Evolutionary conservation across 2,797 vertebrate species (phyloP), one percentile per base, ranked within the genome.

Genomic region (Euphonia xanthogaster): DNA sequence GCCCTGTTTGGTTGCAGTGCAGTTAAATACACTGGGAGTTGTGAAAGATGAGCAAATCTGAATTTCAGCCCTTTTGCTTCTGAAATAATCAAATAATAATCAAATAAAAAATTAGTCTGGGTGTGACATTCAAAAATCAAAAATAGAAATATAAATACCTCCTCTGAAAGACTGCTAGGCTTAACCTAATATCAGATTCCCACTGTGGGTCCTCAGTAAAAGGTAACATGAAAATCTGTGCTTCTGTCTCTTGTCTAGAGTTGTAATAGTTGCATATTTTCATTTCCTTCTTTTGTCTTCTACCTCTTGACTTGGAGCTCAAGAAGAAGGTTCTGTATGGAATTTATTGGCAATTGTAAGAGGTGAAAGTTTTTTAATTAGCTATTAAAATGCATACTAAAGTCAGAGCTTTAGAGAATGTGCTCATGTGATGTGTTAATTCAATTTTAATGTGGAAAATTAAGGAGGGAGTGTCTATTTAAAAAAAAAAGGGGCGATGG

Each of bases 341-440:
- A 71, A 87, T 91, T 93, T 89, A 89, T 54, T 92, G 77, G 67
- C 75, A 87, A 72, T 80, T 91, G 23, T n/a, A 77, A 58, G 75
- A 88, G 67, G 50, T 94, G 66, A 47, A 89, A 83, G 22, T 72
- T 86, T 77, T 95, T 91, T 75, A 96, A 93, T 95, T 89, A 92
- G 72, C 72, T 89, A 92, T 93, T 93, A 92, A 95, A 95, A 95
- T 95, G 71, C 81, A 91, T 65, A 47, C 18, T 91, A 74, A 79
- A 80, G n/a, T 65, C 54, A 71, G 28, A 53, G 23, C 42, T 92
- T 90, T 91, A 71, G 74, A 80, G 19, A 71, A 82, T 79, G 50
- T 80, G 16, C 9, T 83, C 47, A 61, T 80, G 42, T 83, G 72
- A 87, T 68, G 19, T 77, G 78, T 68, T 94, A 91, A 96, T 74